Evolutionary conservation across 2,888 invertebrate genomes (phyloP), one percentile per base, ranked within the genome.

Genomic region (Sphaeridia pumilis): DNA sequence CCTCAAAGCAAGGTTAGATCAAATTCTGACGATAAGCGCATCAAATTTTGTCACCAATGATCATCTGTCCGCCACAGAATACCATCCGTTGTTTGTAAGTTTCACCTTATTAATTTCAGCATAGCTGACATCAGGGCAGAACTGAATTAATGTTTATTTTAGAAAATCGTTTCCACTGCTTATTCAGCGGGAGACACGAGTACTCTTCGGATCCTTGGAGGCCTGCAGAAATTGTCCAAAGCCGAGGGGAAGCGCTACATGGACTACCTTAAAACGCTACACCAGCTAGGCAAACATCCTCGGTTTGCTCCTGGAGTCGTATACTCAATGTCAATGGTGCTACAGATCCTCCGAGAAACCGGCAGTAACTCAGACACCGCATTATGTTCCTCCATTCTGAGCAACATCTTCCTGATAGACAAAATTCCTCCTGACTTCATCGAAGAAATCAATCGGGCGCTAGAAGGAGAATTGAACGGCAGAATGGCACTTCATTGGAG

Each of bases 91-190:
- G n/a, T n/a, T n/a, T n/a, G n/a, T n/a, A n/a, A n/a, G n/a, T n/a
- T n/a, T n/a, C n/a, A n/a, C n/a, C n/a, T n/a, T n/a, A n/a, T n/a
- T n/a, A n/a, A n/a, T n/a, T n/a, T n/a, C n/a, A n/a, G n/a, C n/a
- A 31, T 46, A 34, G 27, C 7, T 27, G 31, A 20, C 17, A 45
- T n/a, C 26, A 14, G 14, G 27, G n/a, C 4, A 10, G 10, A 26
- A 25, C 5, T 27, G 27, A n/a, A n/a, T n/a, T n/a, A n/a, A n/a
- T n/a, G 34, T 35, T 41, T 51, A 48, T 22, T 28, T 22, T 36
- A 61, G 58, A 57, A 27, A 56, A 57, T 58, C 1, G 42, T 58
- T 41, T n/a, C n/a, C n/a, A n/a, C n/a, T n/a, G n/a, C n/a, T n/a
- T 34, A 55, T 14, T 42, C 35, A n/a, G 35, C 49, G 4, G 51